Conservation (phyloP, 2,888 invertebrate genomes). For the Antheraea assamensis region DNA sequence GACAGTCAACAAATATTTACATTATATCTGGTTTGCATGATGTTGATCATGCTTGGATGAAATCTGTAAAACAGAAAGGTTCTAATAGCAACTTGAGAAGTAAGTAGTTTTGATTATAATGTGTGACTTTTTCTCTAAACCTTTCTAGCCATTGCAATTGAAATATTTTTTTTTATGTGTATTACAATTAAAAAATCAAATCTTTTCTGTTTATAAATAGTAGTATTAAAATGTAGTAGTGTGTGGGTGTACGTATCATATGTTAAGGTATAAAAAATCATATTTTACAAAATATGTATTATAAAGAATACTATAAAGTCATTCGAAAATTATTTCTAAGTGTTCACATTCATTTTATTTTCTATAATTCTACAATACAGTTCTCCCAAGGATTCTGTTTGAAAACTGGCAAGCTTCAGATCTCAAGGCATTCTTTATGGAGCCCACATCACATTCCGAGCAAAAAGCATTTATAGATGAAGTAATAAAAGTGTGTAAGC, state of each 20-base stretch:
- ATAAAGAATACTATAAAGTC: not conserved
- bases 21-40: conserved; percentile 90
- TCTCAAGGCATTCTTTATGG: conserved; percentile 86
- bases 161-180: too few relatives aligned
- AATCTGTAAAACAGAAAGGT: conserved; percentile 85
- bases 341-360: not conserved
- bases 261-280: too few relatives aligned
- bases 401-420: conserved; percentile 92
- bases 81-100: conserved; percentile 81
- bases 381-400: conserved; percentile 94
- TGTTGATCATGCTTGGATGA: conserved; percentile 92
- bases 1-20: conserved; percentile 84
- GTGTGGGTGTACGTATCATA: too few relatives aligned
- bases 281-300: not conserved
- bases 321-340: too few relatives aligned
- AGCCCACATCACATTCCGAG: conserved; percentile 84
- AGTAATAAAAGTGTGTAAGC: conserved; percentile 86
- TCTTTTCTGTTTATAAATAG: too few relatives aligned
- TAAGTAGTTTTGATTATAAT: conserved; percentile 48
- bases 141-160: not conserved
- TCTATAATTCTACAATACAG: conserved; percentile 71
- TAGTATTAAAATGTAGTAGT: too few relatives aligned
- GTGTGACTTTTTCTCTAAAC: not conserved
- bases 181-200: too few relatives aligned
- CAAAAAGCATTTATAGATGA: conserved; percentile 85